phyloP scores from a whole-genome alignment of 30 jellyfish, hydroid and myxozoan species.

The Sanderia malayensis region DNA sequence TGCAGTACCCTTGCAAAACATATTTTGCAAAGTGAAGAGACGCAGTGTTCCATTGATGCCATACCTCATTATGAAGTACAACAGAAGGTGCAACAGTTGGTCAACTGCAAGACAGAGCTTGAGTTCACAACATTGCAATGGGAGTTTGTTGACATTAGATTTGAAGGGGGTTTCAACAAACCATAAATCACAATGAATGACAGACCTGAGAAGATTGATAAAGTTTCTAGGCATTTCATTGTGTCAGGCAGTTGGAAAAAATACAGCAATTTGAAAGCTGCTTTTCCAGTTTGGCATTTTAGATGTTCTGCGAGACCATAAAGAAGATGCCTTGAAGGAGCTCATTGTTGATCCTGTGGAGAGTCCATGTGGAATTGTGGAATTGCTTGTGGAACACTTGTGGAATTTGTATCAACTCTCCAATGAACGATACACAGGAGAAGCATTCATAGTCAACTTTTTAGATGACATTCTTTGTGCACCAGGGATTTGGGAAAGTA shows the following conservation, averaged over 20 bases:
- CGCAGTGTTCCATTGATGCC: conserved; percentile 16
- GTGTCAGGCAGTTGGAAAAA: conserved; percentile 7
- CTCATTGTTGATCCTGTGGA: background rate
- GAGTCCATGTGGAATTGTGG: no score
- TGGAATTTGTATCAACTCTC: background rate
- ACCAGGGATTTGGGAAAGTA: conserved; percentile 11
- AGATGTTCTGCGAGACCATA: background rate
- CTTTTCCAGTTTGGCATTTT: background rate
- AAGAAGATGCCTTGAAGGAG: background rate
- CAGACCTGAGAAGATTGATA: background rate
- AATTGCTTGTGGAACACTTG: no score
- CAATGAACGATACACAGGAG: background rate
- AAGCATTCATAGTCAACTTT: background rate
- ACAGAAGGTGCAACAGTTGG: conserved; percentile 17
- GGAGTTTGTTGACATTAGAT: conserved; percentile 3
- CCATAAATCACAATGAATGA: background rate
- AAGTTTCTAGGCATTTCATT: background rate
- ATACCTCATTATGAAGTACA: conserved; percentile 15
- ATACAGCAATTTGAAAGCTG: conserved; percentile 1
- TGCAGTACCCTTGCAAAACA: conserved; percentile 1
- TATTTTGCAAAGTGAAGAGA: conserved; percentile 7
- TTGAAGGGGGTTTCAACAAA: conserved; percentile 12
- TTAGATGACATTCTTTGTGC: conserved; percentile 5
- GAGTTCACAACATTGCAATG: background rate
- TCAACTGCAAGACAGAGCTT: conserved; percentile 14